A percentile compares a stretch with the other conserved stretches of the same genome.
Evolutionary conservation across 1,140 invertebrate species (phyloP).

Genomic region (Bombus balteatus): DNA sequence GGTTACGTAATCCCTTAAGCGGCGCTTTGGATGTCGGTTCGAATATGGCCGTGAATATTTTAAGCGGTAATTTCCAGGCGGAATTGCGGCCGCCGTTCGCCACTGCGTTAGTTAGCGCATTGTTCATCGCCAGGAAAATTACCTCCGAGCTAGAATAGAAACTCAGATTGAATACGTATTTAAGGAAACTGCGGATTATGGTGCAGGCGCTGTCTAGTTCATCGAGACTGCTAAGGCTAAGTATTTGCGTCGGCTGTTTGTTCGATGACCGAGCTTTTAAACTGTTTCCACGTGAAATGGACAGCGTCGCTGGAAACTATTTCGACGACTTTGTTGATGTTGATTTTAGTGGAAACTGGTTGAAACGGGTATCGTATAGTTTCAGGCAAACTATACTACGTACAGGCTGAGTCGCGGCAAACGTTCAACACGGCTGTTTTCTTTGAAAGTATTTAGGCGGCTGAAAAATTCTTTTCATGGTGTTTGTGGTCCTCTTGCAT

Average conservation of each 20-base stretch:
- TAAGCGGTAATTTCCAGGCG: slow-evolving; percentile 26
- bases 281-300: background rate
- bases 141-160: background rate
- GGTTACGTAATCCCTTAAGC: slow-evolving; percentile 23
- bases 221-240: background rate
- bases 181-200: background rate
- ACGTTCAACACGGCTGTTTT: too few relatives aligned
- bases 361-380: background rate
- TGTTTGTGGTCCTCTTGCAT: too few relatives aligned
- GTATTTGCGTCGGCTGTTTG: background rate
- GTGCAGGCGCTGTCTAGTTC: background rate
- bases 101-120: slow-evolving; percentile 14
- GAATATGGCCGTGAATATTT: slow-evolving; percentile 35
- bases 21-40: slow-evolving; percentile 2
- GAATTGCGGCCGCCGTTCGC: slow-evolving; percentile 13
- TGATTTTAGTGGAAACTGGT: background rate
- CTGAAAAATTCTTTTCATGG: too few relatives aligned
- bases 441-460: too few relatives aligned
- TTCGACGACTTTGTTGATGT: background rate
- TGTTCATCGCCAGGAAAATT: slow-evolving; percentile 21
- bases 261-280: background rate
- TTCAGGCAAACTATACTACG: too few relatives aligned
- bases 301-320: background rate
- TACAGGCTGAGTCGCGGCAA: too few relatives aligned
- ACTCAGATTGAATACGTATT: slow-evolving; percentile 1